Base-by-base conservation (phyloP, 2,113 vertebrate genomes). In the Percopsis transmontana region DNA sequence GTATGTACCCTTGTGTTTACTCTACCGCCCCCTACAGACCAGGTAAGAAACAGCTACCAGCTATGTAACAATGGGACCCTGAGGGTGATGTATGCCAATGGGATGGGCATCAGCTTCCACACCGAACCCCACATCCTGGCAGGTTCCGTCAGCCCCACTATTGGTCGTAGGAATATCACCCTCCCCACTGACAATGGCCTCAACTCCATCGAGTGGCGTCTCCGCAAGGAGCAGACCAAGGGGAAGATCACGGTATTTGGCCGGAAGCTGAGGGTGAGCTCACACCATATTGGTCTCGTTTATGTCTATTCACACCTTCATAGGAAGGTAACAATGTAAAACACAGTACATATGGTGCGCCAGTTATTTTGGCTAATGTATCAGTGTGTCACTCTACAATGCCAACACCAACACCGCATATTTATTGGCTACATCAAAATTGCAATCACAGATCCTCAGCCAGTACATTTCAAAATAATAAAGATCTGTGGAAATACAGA, bases 41-140 rank as follows among this genome's bases (percentile, higher is more conserved):
- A 99, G 92, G 97, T 99, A 85, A 93, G 97, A 83, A 99, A 99
- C 94, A 98, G 94, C 92, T 99, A 99, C 90, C 96, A 98, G 90
- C 93, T 99, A 80, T 99, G 96, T 83, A 97, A 96, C 82, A 99
- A 99, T 1, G 97, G 98, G 41, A 98, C 97, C 53, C 91, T 99
- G 89, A 92, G 96, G 86, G 97, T 99, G 81, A 94, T 97, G 95
- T 99, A 99, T 10, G 97, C 98, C 83, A 99, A 99, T 16, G 98
- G 98, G 41, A 97, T 99, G 97, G 95, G 94, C 15, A 97, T 99
- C 91, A 99, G 97, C 89, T 99, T 98, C 88, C 96, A 98, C 90
- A 99, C 96, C 0, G 98, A 99, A 84, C 98, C 98, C 12, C 98
- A 99, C 75, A 95, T 99, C 82, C 92, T 99, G 19, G 95, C 97